Evolutionary conservation across 2,888 invertebrate genomes (phyloP).

Genomic region (Nectonema munidae): DNA sequence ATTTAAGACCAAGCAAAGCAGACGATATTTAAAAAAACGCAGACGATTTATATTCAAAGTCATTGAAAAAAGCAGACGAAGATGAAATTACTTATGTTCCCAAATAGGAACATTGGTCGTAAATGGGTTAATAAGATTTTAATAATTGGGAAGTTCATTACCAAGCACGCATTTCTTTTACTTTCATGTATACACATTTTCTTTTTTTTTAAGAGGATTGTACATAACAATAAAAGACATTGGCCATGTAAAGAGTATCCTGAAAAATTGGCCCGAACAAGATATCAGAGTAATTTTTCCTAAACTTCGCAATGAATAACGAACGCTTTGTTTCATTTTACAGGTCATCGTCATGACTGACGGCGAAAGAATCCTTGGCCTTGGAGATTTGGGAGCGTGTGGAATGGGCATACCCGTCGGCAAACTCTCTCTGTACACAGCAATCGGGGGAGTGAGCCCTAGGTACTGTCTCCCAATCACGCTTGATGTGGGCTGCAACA

Average conservation of each 20-base stretch:
- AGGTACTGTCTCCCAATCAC: slow-evolving; percentile 70
- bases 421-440: slow-evolving; percentile 77
- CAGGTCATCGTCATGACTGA: slow-evolving; percentile 52
- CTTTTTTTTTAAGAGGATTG: slow-evolving; percentile 34
- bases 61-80: no score
- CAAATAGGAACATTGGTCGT: no score
- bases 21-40: no score
- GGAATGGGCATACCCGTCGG: slow-evolving; percentile 98
- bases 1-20: no score
- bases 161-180: no score
- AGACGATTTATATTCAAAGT: no score
- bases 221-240: slow-evolving; percentile 83
- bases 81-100: no score
- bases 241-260: slow-evolving; percentile 61
- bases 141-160: no score
- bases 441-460: slow-evolving; percentile 75
- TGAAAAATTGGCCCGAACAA: slow-evolving; percentile 50
- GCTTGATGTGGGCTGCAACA: slow-evolving; percentile 72
- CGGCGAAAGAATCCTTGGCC: slow-evolving; percentile 77
- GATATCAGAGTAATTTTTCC: slow-evolving; percentile 24
- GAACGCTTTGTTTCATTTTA: no score
- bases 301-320: background rate
- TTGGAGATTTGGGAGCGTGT: slow-evolving; percentile 64
- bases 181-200: no score
- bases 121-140: no score